Base-by-base conservation (phyloP, 2,888 invertebrate genomes). In the Teleogryllus oceanicus region DNA sequence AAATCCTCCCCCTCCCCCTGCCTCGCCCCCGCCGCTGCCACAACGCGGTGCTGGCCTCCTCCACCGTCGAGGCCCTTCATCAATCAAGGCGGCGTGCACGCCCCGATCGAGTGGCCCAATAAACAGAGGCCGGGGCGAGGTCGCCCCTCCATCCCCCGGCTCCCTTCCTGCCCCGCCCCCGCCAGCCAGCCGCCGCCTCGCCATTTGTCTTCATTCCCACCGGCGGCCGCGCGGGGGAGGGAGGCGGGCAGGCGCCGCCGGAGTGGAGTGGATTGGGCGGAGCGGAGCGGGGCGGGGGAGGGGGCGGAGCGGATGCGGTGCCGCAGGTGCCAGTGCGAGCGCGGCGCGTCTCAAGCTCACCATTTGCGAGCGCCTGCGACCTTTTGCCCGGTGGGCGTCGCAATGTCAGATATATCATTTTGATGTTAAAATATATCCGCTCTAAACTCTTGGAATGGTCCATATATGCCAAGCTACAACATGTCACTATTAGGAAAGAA, bases 191-290 rank as follows among this genome's bases (percentile, higher is more conserved):
- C 37, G 37, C 37, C 0, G 37, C 37, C 37, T 13, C 62, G 62
- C 62, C 62, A 62, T 62, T 62, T 62, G 62, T 62, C 62, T 62
- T 62, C 62, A 62, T 62, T 62, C 62, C 62, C 62, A 62, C 16
- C 62, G 62, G 11, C 62, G 62, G 13, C 11, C n/a, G 62, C 62
- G 62, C 62, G 62, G 16, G 0, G 16, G 16, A 62, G 16, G 13
- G 62, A 18, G 62, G 16, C 62, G 62, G n/a, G 16, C 8, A 37
- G 62, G 62, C 16, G 62, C 62, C 62, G 62, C 4, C 62, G 62
- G 5, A 18, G 16, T 8, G n/a, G 16, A 5, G 62, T 2, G 62
- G 2, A 2, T 2, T 18, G 62, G 4, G 13, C 2, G 62, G 62
- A 18, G 18, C 62, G 62, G 2, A 13, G 2, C 5, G 62, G 4